Conservation (phyloP, 2,888 invertebrate species). For the Thera obeliscata region DNA sequence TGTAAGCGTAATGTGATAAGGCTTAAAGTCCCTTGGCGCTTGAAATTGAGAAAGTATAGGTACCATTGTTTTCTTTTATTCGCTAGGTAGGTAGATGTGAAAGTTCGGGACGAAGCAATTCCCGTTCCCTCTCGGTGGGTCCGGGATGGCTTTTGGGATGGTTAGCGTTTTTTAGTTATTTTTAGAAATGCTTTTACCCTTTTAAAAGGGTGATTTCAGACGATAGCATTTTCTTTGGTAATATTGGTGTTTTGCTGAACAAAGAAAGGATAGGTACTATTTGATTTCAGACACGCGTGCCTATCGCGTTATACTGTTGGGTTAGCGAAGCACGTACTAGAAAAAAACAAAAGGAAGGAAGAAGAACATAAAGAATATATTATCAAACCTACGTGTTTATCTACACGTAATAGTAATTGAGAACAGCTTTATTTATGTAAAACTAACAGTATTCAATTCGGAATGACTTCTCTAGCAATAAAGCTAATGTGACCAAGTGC, state of each 20-base stretch:
- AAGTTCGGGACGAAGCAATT: conserved; percentile 43
- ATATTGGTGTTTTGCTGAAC: conserved; percentile 18
- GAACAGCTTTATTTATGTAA: conserved; percentile 8
- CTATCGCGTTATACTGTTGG: neutral
- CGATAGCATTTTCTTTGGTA: conserved; percentile 27
- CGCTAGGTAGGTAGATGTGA: conserved; percentile 45
- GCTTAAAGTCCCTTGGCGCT: conserved; percentile 14
- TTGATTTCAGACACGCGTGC: neutral
- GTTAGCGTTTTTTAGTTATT: conserved; percentile 38
- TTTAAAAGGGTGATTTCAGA: conserved; percentile 33
- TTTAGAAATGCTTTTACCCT: conserved; percentile 36
- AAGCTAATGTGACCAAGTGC: conserved; percentile 20
- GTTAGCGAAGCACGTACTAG: neutral
- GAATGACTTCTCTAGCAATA: conserved; percentile 15
- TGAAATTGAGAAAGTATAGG: conserved; percentile 23
- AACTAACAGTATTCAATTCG: conserved; percentile 13
- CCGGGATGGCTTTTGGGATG: conserved; percentile 29
- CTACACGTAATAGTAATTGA: neutral
- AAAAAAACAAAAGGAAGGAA: conserved; percentile 3
- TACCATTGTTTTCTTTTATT: conserved; percentile 43
- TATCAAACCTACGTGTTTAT: neutral
- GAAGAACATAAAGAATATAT: neutral
- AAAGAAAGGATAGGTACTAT: neutral
- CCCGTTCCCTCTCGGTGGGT: conserved; percentile 39
- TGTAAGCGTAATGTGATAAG: conserved; percentile 7